Evolutionary conservation across 2,113 vertebrate species (phyloP), one percentile per base, ranked within the genome.

Genomic region (Saguinus imperator): DNA sequence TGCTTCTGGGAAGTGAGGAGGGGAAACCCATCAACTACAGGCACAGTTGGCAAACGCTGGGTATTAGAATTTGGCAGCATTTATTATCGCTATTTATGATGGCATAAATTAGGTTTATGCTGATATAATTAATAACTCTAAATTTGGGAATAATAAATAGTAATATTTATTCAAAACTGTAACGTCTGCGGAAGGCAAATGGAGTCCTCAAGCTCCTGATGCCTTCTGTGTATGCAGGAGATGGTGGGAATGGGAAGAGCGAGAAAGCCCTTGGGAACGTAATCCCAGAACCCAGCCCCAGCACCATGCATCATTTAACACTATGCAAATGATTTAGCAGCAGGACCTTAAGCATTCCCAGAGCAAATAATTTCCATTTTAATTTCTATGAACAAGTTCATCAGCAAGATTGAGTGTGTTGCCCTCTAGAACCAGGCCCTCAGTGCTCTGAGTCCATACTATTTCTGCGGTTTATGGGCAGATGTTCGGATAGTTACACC

Each of bases 81-180:
- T 98, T 98, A 98, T 98, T 98, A 98, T 97, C 57, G 86, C 97
- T 98, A 98, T 98, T 98, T 98, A 98, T 97, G 95, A 97, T 68
- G 96, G 96, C 97, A 98, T 98, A 98, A 98, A 98, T 98, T 98
- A 98, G 89, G 97, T 97, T 97, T 98, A 98, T 97, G 97, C 97
- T 96, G 97, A 98, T 98, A 98, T 98, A 98, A 98, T 99, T 98
- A 99, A 98, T 98, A 98, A 98, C 92, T 94, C 94, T 97, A 98
- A 98, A 98, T 98, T 98, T 98, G 98, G 94, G 95, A 93, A 87
- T 96, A 98, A 98, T 98, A 98, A 98, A 98, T 97, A 98, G 98
- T 91, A 97, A 96, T 97, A 94, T 97, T 98, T 98, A 97, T 98
- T 95, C 32, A 18, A 75, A 98, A 89, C 23, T 37, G 89, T 91